phyloP scores from a whole-genome alignment of 2,113 vertebrate genomes.

The Okapia johnstoni region DNA sequence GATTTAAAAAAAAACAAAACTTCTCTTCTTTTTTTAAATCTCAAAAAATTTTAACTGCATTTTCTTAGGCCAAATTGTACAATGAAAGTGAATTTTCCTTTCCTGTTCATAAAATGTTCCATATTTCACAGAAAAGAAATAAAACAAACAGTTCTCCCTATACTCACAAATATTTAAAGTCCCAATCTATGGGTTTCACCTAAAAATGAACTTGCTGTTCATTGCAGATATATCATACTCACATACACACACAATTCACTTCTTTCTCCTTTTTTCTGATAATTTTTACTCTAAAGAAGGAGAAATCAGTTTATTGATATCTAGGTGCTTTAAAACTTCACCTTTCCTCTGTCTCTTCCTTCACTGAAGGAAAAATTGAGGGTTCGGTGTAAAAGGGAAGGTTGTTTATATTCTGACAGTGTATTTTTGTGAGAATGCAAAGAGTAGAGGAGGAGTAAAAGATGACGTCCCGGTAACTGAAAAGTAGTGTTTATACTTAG shows the following conservation, averaged over 20 bases:
- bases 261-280: background rate
- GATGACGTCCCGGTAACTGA: background rate
- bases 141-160: background rate
- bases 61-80: constrained; percentile 27
- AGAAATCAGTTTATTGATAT: background rate
- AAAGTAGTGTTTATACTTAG: background rate
- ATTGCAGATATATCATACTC: background rate
- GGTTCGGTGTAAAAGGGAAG: background rate
- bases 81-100: constrained; percentile 36
- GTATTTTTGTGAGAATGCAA: background rate
- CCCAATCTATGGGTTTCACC: background rate
- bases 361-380: background rate
- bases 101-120: background rate
- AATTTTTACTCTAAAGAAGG: background rate
- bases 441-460: background rate
- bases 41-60: constrained; percentile 30
- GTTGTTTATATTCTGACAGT: background rate
- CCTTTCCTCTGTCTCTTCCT: background rate
- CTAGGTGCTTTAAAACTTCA: background rate
- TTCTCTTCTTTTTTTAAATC: constrained; percentile 28
- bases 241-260: background rate
- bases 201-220: background rate
- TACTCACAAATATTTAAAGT: background rate
- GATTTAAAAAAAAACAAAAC: background rate
- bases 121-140: background rate